Conservation (phyloP, 2,888 invertebrate genomes). For the Drosophila melanosoma region DNA sequence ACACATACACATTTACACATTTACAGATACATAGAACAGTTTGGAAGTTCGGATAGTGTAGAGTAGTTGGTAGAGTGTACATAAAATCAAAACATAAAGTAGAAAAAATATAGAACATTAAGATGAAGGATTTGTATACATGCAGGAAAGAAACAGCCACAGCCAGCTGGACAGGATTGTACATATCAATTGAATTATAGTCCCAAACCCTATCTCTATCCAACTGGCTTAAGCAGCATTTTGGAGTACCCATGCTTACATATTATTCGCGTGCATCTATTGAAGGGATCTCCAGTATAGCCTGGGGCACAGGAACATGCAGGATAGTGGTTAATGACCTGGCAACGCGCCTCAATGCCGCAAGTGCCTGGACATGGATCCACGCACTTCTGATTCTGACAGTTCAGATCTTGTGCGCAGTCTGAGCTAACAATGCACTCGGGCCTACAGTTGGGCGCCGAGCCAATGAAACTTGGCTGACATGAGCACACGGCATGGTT, state of each 20-base stretch:
- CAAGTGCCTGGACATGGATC: slow-evolving; percentile 94
- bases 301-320: slow-evolving; percentile 93
- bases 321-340: slow-evolving; percentile 94
- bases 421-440: slow-evolving; percentile 94
- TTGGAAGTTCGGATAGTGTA: slow-evolving; percentile 62
- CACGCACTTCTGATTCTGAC: slow-evolving; percentile 91
- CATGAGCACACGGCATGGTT: slow-evolving; percentile 93
- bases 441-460: slow-evolving; percentile 92
- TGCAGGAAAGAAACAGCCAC: slow-evolving; percentile 59
- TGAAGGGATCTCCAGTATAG: slow-evolving; percentile 92
- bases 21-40: slow-evolving; percentile 65
- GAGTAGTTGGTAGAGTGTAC: slow-evolving; percentile 65
- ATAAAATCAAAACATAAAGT: slow-evolving; percentile 70
- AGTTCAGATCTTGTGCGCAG: slow-evolving; percentile 92
- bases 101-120: slow-evolving; percentile 62
- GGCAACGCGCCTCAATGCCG: slow-evolving; percentile 92
- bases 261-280: slow-evolving; percentile 88
- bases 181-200: slow-evolving; percentile 1
- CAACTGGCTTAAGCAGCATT: slow-evolving; percentile 34
- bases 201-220: slow-evolving; percentile 18
- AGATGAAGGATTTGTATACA: slow-evolving; percentile 70
- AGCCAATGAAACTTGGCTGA: slow-evolving; percentile 90
- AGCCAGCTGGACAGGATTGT: slow-evolving; percentile 54
- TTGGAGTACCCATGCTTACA: slow-evolving; percentile 86
- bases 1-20: slow-evolving; percentile 66